Percentiles rank a stretch among this genome's conserved stretches.
Conservation (phyloP, 2,113 vertebrate species). For the Lanius collurio region DNA sequence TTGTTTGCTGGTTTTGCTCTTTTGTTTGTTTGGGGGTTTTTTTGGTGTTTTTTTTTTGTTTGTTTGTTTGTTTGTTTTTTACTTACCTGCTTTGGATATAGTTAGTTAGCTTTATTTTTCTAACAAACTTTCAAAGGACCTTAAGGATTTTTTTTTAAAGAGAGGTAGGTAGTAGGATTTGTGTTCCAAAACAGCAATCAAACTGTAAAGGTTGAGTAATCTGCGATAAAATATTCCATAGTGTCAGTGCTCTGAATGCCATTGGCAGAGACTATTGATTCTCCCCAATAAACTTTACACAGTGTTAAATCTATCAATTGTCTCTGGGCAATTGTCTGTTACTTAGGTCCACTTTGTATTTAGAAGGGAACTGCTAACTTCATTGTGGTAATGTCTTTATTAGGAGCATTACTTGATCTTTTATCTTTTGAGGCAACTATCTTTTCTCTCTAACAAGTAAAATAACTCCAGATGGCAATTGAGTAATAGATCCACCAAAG, state of each 20-base stretch:
- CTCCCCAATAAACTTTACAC: neutral
- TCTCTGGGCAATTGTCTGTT: neutral
- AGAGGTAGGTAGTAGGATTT: neutral
- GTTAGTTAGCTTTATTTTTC: neutral
- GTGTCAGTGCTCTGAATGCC: neutral
- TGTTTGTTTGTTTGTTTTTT: neutral
- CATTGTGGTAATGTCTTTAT: neutral
- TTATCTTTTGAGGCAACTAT: neutral
- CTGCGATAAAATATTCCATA: neutral
- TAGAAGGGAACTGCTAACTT: neutral
- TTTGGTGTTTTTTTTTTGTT: neutral
- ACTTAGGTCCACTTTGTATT: neutral
- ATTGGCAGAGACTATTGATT: neutral
- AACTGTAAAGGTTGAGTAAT: neutral
- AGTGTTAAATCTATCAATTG: neutral
- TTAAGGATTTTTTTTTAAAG: neutral
- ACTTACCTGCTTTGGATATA: neutral
- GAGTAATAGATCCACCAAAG: neutral
- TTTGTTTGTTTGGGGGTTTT: no score
- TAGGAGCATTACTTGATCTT: neutral
- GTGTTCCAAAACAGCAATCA: neutral
- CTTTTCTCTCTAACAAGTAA: neutral
- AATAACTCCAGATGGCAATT: neutral
- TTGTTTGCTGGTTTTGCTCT: neutral
- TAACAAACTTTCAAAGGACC: neutral